phyloP scores from a whole-genome alignment of 2,797 vertebrate species.

The Synanceia verrucosa region DNA sequence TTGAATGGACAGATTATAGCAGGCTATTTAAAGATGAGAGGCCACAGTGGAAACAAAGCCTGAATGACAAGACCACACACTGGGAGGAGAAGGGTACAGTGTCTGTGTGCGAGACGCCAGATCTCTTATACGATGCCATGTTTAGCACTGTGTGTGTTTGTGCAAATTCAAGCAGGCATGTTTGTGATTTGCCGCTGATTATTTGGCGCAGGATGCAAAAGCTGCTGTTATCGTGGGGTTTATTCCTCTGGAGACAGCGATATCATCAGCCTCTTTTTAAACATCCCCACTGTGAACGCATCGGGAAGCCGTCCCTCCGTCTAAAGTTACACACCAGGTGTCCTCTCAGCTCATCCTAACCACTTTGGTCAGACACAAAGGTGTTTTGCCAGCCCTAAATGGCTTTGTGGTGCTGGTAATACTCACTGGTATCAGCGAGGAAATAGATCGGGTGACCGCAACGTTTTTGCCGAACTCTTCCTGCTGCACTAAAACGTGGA shows the following conservation, averaged over 20 bases:
- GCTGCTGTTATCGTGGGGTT: slow-evolving; percentile 21
- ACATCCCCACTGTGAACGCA: slow-evolving; percentile 28
- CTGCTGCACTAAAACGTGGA: slow-evolving; percentile 3
- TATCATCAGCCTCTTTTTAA: slow-evolving; percentile 48
- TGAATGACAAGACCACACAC: slow-evolving; percentile 74
- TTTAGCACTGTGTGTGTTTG: slow-evolving; percentile 16
- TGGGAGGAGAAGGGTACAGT: slow-evolving; percentile 26
- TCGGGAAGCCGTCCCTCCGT: neutral
- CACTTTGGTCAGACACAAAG: slow-evolving; percentile 26
- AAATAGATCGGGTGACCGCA: slow-evolving; percentile 43
- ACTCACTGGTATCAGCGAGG: slow-evolving; percentile 52
- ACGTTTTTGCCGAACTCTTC: slow-evolving; percentile 22
- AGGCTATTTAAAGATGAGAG: slow-evolving; percentile 69
- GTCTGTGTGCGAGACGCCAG: neutral
- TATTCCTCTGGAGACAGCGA: slow-evolving; percentile 45
- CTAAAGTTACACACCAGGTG: slow-evolving; percentile 49
- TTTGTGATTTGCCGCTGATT: slow-evolving; percentile 55
- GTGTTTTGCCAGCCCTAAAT: slow-evolving; percentile 37
- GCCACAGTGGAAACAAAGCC: slow-evolving; percentile 61
- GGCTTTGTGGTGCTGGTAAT: slow-evolving; percentile 31
- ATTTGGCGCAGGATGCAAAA: slow-evolving; percentile 25
- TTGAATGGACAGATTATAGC: slow-evolving; percentile 60
- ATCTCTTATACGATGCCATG: neutral
- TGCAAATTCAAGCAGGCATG: slow-evolving; percentile 17
- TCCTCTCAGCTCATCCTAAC: slow-evolving; percentile 32